phyloP scores from a whole-genome alignment of 2,113 vertebrate species.

The Nasalis larvatus region DNA sequence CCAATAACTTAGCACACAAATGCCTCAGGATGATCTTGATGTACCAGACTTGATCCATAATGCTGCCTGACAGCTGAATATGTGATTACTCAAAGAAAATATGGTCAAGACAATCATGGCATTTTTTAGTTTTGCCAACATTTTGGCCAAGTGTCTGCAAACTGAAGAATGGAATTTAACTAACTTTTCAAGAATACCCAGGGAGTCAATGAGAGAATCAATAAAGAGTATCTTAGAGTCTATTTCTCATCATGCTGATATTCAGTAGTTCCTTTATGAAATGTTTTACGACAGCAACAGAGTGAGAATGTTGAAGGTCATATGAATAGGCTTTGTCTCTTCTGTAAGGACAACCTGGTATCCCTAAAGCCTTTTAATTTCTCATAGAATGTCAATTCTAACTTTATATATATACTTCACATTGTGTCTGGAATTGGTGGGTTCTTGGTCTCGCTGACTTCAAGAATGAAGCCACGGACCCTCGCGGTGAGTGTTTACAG shows the following conservation, averaged over 20 bases:
- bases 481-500: no score
- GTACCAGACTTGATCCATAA: rapidly evolving
- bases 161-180: neutral
- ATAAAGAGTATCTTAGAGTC: neutral
- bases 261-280: rapidly evolving
- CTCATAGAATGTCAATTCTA: neutral
- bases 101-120: neutral
- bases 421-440: no score
- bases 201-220: neutral
- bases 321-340: neutral
- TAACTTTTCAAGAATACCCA: neutral
- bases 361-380: neutral
- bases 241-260: neutral
- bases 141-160: neutral
- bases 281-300: neutral
- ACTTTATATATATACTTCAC: neutral
- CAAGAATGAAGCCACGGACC: no score
- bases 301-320: neutral
- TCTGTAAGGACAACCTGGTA: neutral
- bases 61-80: neutral
- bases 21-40: rapidly evolving
- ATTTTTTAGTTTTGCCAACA: neutral
- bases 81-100: neutral
- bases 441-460: no score
- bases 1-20: neutral